Conservation (phyloP, 2,888 invertebrate species). For the Dyspetes luteomarginatus region DNA sequence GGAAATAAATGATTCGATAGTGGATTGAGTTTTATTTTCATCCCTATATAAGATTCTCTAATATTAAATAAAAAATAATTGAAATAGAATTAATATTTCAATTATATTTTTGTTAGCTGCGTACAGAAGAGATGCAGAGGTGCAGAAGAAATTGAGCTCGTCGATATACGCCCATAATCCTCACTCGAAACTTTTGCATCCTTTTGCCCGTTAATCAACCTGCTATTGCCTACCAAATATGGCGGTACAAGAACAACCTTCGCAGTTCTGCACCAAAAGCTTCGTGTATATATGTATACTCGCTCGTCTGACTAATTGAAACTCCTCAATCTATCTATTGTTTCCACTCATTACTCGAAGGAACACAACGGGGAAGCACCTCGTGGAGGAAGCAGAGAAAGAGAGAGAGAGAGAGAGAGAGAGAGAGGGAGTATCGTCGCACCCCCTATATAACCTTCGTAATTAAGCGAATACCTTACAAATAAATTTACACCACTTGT, state of each 20-base stretch:
- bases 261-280: background rate
- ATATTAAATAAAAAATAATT: no score
- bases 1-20: no score
- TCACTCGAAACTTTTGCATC: conserved; percentile 4
- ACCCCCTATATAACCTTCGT: conserved; percentile 55
- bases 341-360: conserved; percentile 62
- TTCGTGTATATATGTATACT: background rate
- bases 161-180: background rate
- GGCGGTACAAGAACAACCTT: no score
- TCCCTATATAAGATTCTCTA: no score
- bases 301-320: conserved; percentile 30
- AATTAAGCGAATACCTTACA: conserved; percentile 78
- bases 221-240: background rate
- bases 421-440: conserved; percentile 12
- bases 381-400: background rate
- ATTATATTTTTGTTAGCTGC: background rate
- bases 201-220: conserved; percentile 22
- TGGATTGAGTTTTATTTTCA: no score
- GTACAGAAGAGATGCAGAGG: background rate
- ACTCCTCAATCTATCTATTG: conserved; percentile 63
- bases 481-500: conserved; percentile 79
- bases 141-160: background rate
- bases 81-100: no score
- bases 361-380: conserved; percentile 26
- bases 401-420: background rate